These are phyloP conservation scores for Lutjanus argentimaculatus DNA, from an alignment of 2,797 vertebrate species.

Conservation along the genomic window DNA sequence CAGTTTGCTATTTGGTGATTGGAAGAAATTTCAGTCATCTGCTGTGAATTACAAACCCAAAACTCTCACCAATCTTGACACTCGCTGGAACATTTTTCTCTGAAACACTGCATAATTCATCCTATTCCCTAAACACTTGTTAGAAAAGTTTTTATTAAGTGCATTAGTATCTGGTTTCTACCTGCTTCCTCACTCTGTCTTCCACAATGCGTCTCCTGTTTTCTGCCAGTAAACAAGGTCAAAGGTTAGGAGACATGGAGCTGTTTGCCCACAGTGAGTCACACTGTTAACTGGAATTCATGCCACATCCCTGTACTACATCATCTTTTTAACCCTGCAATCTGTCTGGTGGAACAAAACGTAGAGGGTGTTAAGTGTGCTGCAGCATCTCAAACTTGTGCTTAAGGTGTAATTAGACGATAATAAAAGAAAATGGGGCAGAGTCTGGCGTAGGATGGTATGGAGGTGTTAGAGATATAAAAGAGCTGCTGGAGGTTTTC, in stretches of 20 bases:
- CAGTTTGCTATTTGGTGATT: background rate
- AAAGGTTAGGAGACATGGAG: slow-evolving; percentile 45
- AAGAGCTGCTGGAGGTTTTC: slow-evolving; percentile 23
- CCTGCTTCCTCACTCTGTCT: slow-evolving; percentile 22
- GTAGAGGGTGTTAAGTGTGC: background rate
- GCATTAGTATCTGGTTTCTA: slow-evolving; percentile 16
- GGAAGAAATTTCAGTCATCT: background rate
- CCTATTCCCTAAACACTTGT: background rate
- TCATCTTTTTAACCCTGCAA: slow-evolving; percentile 19
- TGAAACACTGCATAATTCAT: background rate
- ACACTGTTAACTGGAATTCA: slow-evolving; percentile 48
- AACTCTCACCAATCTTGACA: background rate
- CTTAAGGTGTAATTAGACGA: slow-evolving; percentile 52
- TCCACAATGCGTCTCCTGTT: slow-evolving; percentile 37
- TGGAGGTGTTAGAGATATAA: slow-evolving; percentile 42
- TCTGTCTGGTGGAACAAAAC: background rate
- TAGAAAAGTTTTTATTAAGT: background rate
- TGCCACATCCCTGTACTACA: slow-evolving; percentile 20
- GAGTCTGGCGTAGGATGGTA: slow-evolving; percentile 21
- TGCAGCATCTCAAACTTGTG: slow-evolving; percentile 8
- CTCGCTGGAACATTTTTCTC: background rate
- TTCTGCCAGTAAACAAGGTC: slow-evolving; percentile 55
- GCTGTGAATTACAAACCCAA: background rate
- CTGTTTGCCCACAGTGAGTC: slow-evolving; percentile 57
- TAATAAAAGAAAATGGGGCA: slow-evolving; percentile 44